A percentile compares a stretch with the other conserved stretches of the same genome.
These are phyloP conservation scores for Python bivittatus DNA, from an alignment of 2,113 vertebrate species.

Conservation along the genomic window DNA sequence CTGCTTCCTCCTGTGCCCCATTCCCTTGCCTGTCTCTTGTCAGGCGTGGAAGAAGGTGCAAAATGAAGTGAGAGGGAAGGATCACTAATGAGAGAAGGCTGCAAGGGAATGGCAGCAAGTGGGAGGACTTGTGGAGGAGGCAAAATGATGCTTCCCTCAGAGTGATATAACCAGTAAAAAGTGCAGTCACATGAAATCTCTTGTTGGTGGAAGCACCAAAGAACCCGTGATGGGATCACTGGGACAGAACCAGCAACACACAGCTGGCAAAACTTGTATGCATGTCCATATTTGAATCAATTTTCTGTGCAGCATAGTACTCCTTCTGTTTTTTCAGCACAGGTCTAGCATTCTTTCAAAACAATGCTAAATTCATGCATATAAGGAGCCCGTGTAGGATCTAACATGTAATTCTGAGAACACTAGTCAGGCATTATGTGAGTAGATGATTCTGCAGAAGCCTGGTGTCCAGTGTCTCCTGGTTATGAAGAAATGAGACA, in stretches of 20 bases:
- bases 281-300: background rate
- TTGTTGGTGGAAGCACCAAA: background rate
- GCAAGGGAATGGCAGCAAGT: background rate
- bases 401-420: background rate
- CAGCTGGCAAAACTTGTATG: background rate
- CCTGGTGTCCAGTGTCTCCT: background rate
- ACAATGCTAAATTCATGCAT: background rate
- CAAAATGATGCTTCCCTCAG: background rate
- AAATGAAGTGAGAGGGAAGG: background rate
- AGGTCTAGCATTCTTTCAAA: background rate
- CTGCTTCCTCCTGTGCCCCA: background rate
- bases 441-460: background rate
- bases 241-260: background rate
- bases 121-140: background rate
- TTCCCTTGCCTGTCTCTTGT: background rate
- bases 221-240: background rate
- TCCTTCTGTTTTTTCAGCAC: background rate
- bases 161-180: background rate
- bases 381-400: background rate
- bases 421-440: background rate
- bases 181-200: background rate
- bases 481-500: background rate
- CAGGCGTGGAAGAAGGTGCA: background rate
- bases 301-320: background rate
- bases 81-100: background rate